A percentile compares a stretch with the other conserved stretches of the same genome.
Evolutionary conservation across 2,888 invertebrate species (phyloP).

Genomic region (Eupithecia vulgata): DNA sequence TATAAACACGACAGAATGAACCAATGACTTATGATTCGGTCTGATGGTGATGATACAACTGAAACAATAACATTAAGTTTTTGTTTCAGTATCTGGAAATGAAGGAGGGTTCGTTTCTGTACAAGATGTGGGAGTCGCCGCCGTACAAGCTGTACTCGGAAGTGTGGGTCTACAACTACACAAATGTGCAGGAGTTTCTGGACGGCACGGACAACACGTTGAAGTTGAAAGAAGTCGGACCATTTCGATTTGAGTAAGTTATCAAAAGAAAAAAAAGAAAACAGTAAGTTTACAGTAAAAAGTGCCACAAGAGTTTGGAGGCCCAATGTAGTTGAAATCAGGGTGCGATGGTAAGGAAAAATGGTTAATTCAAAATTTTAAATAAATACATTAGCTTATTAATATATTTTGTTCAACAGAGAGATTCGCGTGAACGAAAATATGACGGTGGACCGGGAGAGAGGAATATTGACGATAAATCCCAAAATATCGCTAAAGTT

Average conservation of each 20-base stretch:
- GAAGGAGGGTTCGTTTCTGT: constrained; percentile 85
- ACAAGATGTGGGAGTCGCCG: constrained; percentile 87
- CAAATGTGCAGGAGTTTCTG: constrained; percentile 88
- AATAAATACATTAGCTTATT: background rate
- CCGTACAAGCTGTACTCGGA: constrained; percentile 87
- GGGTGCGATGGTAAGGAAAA: background rate
- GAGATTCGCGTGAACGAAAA: constrained; percentile 88
- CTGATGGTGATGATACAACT: background rate
- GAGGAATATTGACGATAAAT: constrained; percentile 86
- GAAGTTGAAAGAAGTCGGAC: constrained; percentile 89
- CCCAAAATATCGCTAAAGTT: constrained; percentile 85
- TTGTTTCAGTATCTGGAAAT: constrained; percentile 81
- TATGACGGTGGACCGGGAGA: constrained; percentile 84
- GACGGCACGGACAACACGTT: constrained; percentile 86
- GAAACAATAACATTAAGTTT: too few relatives aligned
- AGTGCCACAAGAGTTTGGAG: background rate
- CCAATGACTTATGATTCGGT: background rate
- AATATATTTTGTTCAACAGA: constrained; percentile 70
- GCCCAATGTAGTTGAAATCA: background rate
- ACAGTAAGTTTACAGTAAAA: background rate
- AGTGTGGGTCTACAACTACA: constrained; percentile 91
- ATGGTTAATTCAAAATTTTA: too few relatives aligned
- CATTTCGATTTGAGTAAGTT: constrained; percentile 91
- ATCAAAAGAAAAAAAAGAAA: too few relatives aligned
- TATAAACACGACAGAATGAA: background rate